Base-by-base conservation (phyloP, 2,113 vertebrate species). In the Ranitomeya variabilis region DNA sequence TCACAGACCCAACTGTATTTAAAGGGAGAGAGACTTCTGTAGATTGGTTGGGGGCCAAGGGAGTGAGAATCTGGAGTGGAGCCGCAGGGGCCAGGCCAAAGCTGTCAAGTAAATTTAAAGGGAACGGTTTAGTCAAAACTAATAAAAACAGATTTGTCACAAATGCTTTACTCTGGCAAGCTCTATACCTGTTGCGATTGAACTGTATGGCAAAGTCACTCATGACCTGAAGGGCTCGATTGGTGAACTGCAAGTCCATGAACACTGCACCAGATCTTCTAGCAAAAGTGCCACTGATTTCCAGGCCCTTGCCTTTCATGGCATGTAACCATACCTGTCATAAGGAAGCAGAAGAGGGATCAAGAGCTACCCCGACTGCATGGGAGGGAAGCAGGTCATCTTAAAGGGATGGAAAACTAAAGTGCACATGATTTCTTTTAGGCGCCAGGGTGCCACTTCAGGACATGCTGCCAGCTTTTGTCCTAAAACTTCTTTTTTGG, bases 201-300 rank as follows among this genome's bases (percentile, higher is more conserved):
- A 99, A 99, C 94, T 99, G 98, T 92, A 99, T 97, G 88, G 98
- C 98, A 0, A 99, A 99, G 94, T 99, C 98, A 0, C 95, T 97
- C 98, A 99, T 99, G 91, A 97, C 96, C 89, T 97, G 98, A 93
- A 99, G 96, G 64, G 98, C 98, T 91, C 99, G 99, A 94, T 99
- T 99, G 1, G 95, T 98, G 59, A 99, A 95, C 80, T 96, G 94
- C 0, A 99, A 93, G 90, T 99, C 98, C 98, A 99, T 99, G 90
- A 97, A 97, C 89, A 99, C 96, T 89, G 96, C 94, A 5, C 97
- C 98, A 73, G 95, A 96, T 26, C 98, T 97, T 67, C 98, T 95
- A 73, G 95, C 96, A 92, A 99, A 99, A 0, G 97, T 98, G 69
- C 98, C 98, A 0, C 94, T 96, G 91, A 99, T 99, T 93, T 99